Evolutionary conservation across 2,888 invertebrate species (phyloP), one percentile per base, ranked within the genome.

Genomic region (Latheticus oryzae): DNA sequence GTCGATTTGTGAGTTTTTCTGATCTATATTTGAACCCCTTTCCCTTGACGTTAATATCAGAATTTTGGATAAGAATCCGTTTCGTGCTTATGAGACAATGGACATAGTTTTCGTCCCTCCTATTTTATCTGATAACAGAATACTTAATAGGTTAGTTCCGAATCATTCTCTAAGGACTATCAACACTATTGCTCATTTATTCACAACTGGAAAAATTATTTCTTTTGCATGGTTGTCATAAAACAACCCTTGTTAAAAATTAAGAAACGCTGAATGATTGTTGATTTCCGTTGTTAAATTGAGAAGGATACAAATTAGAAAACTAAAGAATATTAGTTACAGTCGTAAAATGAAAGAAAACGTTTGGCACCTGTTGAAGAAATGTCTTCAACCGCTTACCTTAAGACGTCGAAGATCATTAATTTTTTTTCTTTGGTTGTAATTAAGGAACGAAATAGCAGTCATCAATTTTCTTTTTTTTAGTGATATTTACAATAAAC

Each of bases 281-380:
- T 37, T 30, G 16, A 23, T 23, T 52, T 52, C 42, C 40, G 38
- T 28, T 19, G 21, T 40, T 17, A 50, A 50, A 26, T 7, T 16
- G 35, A 23, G 38, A 38, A 37, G 35, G 26, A 45, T 43, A 52
- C 53, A 57, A 57, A 52, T 52, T 57, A 57, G 43, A 26, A 23
- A 51, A 52, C 37, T 37, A 16, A 23, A 45, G 24, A 33, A 42
- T 57, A 57, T 57, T 51, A 57, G 57, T 57, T 57, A 30, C 57
- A 57, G 21, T 57, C 51, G 13, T 51, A 57, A 57, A 56, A 33
- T 23, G 26, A 48, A 28, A 9, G 8, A 30, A 57, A 11, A 33
- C 43, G 51, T 57, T 51, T 51, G 1, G 45, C 57, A 57, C 57
- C 57, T 57, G 57, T 57, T 57, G 45, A 50, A 50, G 24, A 32